Conservation (phyloP, 2,888 invertebrate genomes). For the Bimastos eiseni region DNA sequence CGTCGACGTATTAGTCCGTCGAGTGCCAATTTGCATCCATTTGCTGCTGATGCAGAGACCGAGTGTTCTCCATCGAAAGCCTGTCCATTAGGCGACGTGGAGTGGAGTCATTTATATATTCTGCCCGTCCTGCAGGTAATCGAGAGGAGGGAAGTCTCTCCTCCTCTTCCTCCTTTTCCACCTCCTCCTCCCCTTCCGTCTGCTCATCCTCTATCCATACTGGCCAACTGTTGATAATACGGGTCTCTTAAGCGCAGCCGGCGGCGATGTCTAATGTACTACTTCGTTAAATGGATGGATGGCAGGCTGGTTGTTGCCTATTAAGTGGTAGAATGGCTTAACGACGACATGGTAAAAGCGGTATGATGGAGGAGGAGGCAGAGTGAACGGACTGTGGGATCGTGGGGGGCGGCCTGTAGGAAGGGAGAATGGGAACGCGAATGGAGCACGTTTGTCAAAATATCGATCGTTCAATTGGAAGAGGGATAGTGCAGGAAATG, state of each 20-base stretch:
- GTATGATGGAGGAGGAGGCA: background rate
- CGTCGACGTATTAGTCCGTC: constrained; percentile 10
- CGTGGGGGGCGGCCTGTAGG: background rate
- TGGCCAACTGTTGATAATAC: constrained; percentile 13
- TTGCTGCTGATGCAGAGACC: background rate
- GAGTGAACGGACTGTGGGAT: background rate
- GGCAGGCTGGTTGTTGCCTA: background rate
- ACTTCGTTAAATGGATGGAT: constrained; percentile 6
- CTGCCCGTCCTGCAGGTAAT: constrained; percentile 7
- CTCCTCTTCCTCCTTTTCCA: background rate
- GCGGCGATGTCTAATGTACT: constrained; percentile 2
- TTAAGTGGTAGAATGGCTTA: constrained; percentile 13
- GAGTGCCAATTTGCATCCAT: constrained; percentile 23
- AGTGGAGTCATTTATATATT: constrained; percentile 13
- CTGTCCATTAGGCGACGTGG: background rate
- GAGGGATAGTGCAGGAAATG: constrained; percentile 2
- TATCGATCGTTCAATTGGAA: constrained; percentile 13
- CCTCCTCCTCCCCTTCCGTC: background rate
- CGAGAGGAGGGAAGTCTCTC: background rate
- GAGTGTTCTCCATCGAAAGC: background rate
- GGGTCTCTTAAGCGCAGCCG: background rate
- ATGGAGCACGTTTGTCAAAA: background rate
- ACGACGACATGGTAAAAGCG: constrained; percentile 13
- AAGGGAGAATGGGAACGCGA: constrained; percentile 13
- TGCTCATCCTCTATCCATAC: background rate